Evolutionary conservation across 2,888 invertebrate species (phyloP).

Genomic region (Tholera decimalis): DNA sequence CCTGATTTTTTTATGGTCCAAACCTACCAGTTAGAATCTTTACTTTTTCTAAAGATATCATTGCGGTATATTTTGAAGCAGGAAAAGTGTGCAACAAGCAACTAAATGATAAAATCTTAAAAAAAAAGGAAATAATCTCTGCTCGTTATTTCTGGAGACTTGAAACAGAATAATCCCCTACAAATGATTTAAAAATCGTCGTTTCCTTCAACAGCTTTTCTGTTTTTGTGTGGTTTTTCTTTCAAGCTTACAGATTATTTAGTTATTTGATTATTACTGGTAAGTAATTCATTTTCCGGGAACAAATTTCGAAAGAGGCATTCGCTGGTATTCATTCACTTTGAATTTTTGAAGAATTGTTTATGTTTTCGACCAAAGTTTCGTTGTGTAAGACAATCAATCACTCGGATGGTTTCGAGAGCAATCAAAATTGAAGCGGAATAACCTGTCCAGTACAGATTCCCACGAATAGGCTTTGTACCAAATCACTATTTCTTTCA

Average conservation of each 20-base stretch:
- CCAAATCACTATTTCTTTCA: conserved; percentile 19
- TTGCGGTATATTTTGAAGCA: background rate
- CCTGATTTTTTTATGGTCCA: too few relatives aligned
- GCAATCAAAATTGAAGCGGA: conserved; percentile 33
- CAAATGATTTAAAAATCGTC: conserved; percentile 31
- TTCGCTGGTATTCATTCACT: background rate
- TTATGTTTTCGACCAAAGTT: background rate
- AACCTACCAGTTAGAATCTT: too few relatives aligned
- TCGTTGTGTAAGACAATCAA: conserved; percentile 11
- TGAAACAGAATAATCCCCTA: conserved; percentile 24
- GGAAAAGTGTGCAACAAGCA: background rate
- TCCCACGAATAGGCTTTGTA: background rate
- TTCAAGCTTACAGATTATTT: conserved; percentile 26
- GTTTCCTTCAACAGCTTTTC: conserved; percentile 18
- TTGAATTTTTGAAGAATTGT: background rate
- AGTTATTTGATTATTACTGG: conserved; percentile 15
- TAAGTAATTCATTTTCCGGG: conserved; percentile 1
- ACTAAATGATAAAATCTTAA: background rate
- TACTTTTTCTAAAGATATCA: too few relatives aligned
- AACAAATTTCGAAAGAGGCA: background rate
- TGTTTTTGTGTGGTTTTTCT: conserved; percentile 4
- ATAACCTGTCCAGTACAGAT: conserved; percentile 46
- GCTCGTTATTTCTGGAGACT: conserved; percentile 15
- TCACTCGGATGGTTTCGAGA: conserved; percentile 12
- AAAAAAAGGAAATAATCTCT: background rate